Percentiles rank a stretch among this genome's conserved stretches.
Conservation (phyloP, 2,888 invertebrate species). For the Tiliacea citrago region DNA sequence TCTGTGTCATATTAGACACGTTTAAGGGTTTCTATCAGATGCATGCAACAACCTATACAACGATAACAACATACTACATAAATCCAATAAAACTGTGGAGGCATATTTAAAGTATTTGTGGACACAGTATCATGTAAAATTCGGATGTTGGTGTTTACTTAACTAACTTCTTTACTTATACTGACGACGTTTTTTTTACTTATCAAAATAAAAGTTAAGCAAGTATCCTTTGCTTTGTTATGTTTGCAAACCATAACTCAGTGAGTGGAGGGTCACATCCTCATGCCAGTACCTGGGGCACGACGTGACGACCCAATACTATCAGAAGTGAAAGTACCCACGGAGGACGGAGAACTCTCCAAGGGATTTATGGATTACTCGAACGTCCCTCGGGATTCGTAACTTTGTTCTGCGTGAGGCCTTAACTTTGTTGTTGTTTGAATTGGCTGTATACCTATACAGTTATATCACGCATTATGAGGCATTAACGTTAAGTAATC, state of each 20-base stretch:
- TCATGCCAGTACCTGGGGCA: constrained; percentile 48
- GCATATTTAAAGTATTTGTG: not conserved
- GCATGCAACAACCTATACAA: not conserved
- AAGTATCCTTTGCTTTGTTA: constrained; percentile 21
- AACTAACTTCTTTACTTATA: not conserved
- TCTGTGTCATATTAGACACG: not conserved
- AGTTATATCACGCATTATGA: constrained; percentile 59
- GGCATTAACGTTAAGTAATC: constrained; percentile 53
- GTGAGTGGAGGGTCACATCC: constrained; percentile 27
- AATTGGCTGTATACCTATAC: constrained; percentile 66
- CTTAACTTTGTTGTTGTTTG: constrained; percentile 77
- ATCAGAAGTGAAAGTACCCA: constrained; percentile 71
- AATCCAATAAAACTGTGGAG: not conserved
- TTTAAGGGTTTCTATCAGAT: constrained; percentile 20
- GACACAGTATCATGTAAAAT: not conserved
- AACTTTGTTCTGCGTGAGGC: constrained; percentile 76
- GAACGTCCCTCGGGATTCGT: constrained; percentile 80
- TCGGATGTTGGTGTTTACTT: not conserved
- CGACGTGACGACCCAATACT: constrained; percentile 66
- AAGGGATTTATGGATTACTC: constrained; percentile 84
- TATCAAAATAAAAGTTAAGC: constrained; percentile 16
- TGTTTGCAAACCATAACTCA: constrained; percentile 52
- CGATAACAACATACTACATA: not conserved
- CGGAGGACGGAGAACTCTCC: constrained; percentile 68
- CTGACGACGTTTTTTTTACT: not conserved